These are phyloP conservation scores for Trachops cirrhosus DNA, from an alignment of 2,797 vertebrate genomes.

Conservation along the genomic window DNA sequence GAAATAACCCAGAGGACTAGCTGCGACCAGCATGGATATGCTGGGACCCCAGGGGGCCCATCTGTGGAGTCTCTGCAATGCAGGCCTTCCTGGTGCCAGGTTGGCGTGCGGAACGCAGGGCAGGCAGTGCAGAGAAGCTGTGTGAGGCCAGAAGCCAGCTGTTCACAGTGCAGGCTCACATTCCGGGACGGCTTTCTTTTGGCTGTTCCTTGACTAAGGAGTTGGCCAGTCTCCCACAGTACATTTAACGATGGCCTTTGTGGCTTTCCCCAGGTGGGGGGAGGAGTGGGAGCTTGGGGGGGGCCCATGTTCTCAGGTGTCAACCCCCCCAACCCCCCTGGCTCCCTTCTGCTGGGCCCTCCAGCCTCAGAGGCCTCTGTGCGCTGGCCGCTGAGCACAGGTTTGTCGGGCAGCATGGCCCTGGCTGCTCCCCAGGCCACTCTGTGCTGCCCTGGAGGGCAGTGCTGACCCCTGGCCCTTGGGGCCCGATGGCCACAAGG, in stretches of 20 bases:
- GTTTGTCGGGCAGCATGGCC: rapidly evolving
- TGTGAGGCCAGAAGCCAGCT: not conserved
- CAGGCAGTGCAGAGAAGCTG: too few species aligned
- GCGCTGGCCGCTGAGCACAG: not conserved
- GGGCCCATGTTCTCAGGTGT: not conserved
- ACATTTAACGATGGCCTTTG: not conserved
- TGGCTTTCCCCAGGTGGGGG: not conserved
- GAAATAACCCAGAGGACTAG: too few species aligned
- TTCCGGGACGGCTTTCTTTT: not conserved
- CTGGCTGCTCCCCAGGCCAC: too few species aligned
- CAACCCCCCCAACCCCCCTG: too few species aligned
- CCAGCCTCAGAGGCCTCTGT: not conserved
- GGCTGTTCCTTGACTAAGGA: not conserved
- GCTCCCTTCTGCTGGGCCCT: not conserved
- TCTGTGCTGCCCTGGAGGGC: not conserved
- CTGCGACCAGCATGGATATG: too few species aligned
- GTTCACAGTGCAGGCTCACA: too few species aligned
- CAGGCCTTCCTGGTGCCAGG: too few species aligned
- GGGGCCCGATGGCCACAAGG: not conserved
- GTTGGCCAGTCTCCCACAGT: too few species aligned
- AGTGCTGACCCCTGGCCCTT: not conserved
- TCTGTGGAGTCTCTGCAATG: too few species aligned
- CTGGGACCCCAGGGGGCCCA: too few species aligned
- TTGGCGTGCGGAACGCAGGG: rapidly evolving
- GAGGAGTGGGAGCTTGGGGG: too few species aligned